Conservation (phyloP, 2,113 vertebrate genomes). For the Coregonus clupeaformis region DNA sequence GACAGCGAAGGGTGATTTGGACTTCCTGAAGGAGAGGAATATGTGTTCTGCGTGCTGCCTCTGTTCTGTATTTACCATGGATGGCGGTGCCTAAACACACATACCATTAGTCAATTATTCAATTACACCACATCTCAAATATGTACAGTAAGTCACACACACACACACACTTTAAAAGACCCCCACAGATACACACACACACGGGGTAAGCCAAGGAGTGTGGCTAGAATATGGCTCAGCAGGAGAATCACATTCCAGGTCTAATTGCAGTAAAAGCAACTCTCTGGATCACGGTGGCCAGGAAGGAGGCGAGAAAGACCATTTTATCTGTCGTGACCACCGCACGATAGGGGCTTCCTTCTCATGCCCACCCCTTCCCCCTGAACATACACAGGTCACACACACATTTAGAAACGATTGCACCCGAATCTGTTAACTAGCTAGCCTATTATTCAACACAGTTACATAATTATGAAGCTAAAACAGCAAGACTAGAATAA, state of each 20-base stretch:
- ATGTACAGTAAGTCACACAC: neutral
- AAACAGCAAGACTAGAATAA: too few species aligned
- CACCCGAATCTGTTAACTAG: neutral
- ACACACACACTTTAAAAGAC: neutral
- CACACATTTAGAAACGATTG: too few species aligned
- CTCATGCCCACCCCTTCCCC: neutral
- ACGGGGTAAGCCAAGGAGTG: neutral
- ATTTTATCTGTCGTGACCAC: conserved; percentile 8
- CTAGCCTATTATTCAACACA: too few species aligned
- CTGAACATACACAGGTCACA: neutral
- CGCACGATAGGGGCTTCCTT: neutral
- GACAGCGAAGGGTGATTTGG: conserved; percentile 96
- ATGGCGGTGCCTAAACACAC: conserved; percentile 89
- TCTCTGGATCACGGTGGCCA: conserved; percentile 25
- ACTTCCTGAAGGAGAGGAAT: conserved; percentile 98
- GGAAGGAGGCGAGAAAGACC: conserved; percentile 17
- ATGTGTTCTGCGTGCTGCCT: conserved; percentile 97
- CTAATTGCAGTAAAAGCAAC: conserved; percentile 53
- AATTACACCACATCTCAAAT: neutral
- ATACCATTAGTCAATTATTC: neutral
- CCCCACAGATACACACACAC: too few species aligned
- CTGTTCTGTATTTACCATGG: conserved; percentile 97
- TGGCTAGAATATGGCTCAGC: neutral
- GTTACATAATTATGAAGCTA: too few species aligned
- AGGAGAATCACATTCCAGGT: conserved; percentile 54